Evolutionary conservation across 2,113 vertebrate genomes (phyloP).

Genomic region (Callionymus lyra): DNA sequence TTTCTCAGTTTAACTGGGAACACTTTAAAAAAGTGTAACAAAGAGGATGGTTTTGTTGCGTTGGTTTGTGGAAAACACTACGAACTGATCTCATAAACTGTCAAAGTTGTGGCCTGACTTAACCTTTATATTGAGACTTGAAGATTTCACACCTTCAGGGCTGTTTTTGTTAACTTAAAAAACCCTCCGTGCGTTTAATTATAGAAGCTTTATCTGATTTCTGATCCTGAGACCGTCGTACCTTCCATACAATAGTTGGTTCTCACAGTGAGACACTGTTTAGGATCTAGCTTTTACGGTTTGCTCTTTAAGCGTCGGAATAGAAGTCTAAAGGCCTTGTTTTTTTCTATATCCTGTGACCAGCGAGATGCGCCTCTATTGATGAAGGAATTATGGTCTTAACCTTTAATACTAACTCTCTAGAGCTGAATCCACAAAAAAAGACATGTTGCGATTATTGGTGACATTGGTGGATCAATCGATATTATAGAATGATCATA

Average conservation of each 20-base stretch:
- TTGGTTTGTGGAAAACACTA: no score
- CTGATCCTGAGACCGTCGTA: conserved; percentile 33
- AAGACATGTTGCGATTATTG: no score
- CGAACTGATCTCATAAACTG: no score
- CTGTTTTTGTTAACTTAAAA: conserved; percentile 8
- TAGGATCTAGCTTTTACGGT: conserved; percentile 23
- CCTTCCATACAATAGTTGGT: conserved; percentile 26
- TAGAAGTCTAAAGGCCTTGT: conserved; percentile 27
- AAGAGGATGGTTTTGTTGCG: no score
- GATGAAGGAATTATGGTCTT: no score
- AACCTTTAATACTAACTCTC: no score
- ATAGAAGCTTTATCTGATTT: conserved; percentile 33
- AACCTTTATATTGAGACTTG: not conserved
- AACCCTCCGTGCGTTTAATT: conserved; percentile 10
- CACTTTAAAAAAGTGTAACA: no score
- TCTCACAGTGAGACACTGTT: conserved; percentile 24
- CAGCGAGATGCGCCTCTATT: not conserved
- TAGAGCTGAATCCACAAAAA: no score
- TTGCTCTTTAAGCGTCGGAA: conserved; percentile 20
- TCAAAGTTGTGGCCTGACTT: no score
- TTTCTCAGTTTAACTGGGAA: no score
- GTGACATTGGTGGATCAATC: no score
- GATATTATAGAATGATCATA: no score
- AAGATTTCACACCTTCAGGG: conserved; percentile 8
- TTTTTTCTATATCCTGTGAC: conserved; percentile 33